These are phyloP conservation scores for Epinephelus moara DNA, from an alignment of 2,113 vertebrate species.

Conservation along the genomic window DNA sequence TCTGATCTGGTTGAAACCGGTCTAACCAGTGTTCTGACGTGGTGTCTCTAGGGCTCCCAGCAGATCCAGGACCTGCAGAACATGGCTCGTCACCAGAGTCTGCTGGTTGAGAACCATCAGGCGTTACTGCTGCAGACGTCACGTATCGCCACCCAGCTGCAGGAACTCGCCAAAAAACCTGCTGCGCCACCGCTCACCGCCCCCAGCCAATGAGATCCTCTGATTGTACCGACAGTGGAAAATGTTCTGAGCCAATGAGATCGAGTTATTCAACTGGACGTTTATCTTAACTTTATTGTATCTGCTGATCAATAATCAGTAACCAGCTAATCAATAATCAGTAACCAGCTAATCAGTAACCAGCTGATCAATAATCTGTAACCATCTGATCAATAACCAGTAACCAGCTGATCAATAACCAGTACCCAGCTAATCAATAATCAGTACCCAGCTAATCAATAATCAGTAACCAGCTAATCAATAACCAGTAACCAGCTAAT, in stretches of 20 bases:
- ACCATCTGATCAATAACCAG: too few species aligned
- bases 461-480: background rate
- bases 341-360: too few species aligned
- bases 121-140: conserved; percentile 75
- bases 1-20: background rate
- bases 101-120: conserved; percentile 84
- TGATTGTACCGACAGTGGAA: background rate
- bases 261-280: background rate
- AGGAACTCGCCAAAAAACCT: conserved; percentile 52
- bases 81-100: conserved; percentile 79
- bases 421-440: too few species aligned
- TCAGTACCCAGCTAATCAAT: too few species aligned
- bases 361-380: too few species aligned
- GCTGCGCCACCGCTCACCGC: too few species aligned
- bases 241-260: background rate
- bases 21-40: background rate
- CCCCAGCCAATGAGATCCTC: conserved; percentile 10
- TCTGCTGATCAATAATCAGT: background rate
- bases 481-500: too few species aligned
- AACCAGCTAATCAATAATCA: too few species aligned
- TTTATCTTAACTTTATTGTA: too few species aligned
- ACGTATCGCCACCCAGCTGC: conserved; percentile 59
- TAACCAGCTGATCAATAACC: too few species aligned
- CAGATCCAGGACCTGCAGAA: conserved; percentile 74
- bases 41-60: conserved; percentile 61